Percentiles rank a stretch among this genome's conserved stretches.
Conservation (phyloP, 2,113 vertebrate genomes). For the Phrynocephalus versicolor region DNA sequence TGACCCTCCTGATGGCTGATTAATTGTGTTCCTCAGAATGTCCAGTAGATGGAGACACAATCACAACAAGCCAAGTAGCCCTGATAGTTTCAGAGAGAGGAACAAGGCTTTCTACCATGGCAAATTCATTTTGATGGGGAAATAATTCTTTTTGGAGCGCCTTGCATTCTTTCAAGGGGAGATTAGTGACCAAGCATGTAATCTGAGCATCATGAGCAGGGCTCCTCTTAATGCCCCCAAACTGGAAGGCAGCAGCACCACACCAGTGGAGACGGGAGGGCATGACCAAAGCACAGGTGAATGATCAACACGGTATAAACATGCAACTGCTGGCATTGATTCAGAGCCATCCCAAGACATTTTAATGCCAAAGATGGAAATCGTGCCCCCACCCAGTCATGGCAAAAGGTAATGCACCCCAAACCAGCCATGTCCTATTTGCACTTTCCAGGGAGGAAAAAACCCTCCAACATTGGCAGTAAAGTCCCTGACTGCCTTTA, state of each 20-base stretch:
- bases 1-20: too few relatives aligned
- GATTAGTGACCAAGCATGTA: neutral
- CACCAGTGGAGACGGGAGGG: neutral
- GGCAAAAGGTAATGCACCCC: too few relatives aligned
- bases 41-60: neutral
- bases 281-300: neutral
- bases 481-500: too few relatives aligned
- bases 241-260: neutral
- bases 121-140: constrained; percentile 9
- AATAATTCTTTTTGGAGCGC: neutral
- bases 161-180: neutral
- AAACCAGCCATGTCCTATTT: neutral
- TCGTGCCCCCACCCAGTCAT: too few relatives aligned
- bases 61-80: neutral
- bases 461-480: neutral
- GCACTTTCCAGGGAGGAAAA: too few relatives aligned
- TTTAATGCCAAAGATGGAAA: too few relatives aligned
- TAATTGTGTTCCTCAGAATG: neutral
- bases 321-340: too few relatives aligned
- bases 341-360: too few relatives aligned
- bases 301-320: too few relatives aligned
- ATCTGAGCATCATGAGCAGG: too few relatives aligned
- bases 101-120: neutral
- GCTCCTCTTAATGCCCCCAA: neutral
- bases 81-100: neutral